Evolutionary conservation across 1,140 invertebrate genomes (phyloP).

Genomic region (Drosophila dunni): DNA sequence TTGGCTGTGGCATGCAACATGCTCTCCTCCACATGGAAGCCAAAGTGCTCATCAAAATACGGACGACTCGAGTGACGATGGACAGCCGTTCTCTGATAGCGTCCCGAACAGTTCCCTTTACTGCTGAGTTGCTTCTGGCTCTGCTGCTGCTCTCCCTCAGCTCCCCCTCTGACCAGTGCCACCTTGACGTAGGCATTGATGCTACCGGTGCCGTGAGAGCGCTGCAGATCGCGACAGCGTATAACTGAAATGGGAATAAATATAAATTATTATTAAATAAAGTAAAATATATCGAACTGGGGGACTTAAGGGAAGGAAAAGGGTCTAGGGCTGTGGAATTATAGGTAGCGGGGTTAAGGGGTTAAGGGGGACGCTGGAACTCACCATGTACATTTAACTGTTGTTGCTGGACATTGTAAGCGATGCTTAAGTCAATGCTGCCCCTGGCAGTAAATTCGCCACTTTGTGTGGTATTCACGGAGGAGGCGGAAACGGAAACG

Average conservation of each 20-base stretch:
- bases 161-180: conserved; percentile 38
- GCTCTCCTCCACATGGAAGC: conserved; percentile 69
- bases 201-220: conserved; percentile 76
- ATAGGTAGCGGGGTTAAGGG: no score
- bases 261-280: background rate
- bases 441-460: conserved; percentile 45
- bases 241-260: conserved; percentile 78
- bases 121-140: background rate
- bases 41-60: conserved; percentile 85
- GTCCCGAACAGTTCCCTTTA: conserved; percentile 22
- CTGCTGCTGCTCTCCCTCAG: conserved; percentile 4
- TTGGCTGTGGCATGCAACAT: conserved; percentile 18
- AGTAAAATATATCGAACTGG: no score
- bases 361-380: conserved; percentile 51
- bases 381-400: conserved; percentile 84
- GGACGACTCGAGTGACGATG: conserved; percentile 85
- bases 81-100: conserved; percentile 85
- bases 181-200: conserved; percentile 86
- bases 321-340: no score
- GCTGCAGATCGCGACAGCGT: conserved; percentile 85
- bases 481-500: background rate
- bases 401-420: conserved; percentile 57
- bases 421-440: conserved; percentile 71
- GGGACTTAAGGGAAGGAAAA: no score
- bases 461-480: background rate